These are phyloP conservation scores for Drosophila subpulchrella DNA, from an alignment of 1,140 invertebrate genomes.

Conservation along the genomic window DNA sequence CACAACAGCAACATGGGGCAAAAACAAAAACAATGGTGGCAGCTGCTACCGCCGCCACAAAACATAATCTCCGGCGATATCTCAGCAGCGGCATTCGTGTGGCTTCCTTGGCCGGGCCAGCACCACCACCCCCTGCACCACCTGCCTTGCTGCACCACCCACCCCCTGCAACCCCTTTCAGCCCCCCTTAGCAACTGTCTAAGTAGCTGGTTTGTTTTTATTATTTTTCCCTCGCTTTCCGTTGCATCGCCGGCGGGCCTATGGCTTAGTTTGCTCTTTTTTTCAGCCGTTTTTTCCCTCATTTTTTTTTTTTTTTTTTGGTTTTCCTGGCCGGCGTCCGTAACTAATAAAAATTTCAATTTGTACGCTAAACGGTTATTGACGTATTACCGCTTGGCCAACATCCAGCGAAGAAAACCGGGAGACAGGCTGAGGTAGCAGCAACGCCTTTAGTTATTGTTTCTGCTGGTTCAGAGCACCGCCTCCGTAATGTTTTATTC, in stretches of 20 bases:
- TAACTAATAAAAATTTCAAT: conserved; percentile 83
- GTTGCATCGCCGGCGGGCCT: conserved; percentile 68
- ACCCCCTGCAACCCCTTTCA: neutral
- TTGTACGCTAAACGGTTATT: conserved; percentile 83
- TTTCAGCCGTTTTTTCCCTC: conserved; percentile 7
- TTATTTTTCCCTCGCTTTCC: conserved; percentile 41
- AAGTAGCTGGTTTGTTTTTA: conserved; percentile 66
- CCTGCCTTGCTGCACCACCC: conserved; percentile 9
- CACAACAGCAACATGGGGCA: conserved; percentile 18
- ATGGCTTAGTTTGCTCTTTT: conserved; percentile 72
- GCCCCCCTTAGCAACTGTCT: conserved; percentile 44
- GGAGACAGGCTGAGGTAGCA: conserved; percentile 59
- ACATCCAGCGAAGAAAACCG: conserved; percentile 20
- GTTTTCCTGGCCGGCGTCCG: conserved; percentile 47
- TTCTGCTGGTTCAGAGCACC: conserved; percentile 73
- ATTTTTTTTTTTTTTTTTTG: neutral
- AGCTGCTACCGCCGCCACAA: conserved; percentile 74
- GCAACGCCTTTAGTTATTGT: conserved; percentile 82
- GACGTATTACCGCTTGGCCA: conserved; percentile 77
- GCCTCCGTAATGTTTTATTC: conserved; percentile 82
- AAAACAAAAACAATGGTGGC: conserved; percentile 76
- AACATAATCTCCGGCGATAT: conserved; percentile 79
- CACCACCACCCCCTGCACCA: conserved; percentile 22
- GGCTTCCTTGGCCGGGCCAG: conserved; percentile 58
- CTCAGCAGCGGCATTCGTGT: conserved; percentile 68